phyloP scores from a whole-genome alignment of 2,888 invertebrate genomes.

The Diarsia brunnea region DNA sequence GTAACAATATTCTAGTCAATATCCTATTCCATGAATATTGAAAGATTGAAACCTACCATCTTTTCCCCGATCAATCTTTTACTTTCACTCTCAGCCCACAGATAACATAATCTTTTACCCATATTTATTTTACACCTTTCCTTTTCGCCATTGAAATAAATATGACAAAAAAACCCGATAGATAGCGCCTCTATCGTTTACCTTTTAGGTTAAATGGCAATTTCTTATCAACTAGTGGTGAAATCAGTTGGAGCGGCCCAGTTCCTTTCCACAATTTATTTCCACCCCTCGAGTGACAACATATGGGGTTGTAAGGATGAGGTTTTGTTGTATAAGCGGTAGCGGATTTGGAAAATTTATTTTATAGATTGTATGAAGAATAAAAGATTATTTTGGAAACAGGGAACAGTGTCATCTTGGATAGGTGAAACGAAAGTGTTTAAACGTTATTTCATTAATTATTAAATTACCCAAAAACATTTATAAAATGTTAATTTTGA shows the following conservation, averaged over 20 bases:
- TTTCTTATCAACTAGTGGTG: constrained; percentile 68
- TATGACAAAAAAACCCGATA: constrained; percentile 50
- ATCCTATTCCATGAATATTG: constrained; percentile 37
- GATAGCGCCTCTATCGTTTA: constrained; percentile 47
- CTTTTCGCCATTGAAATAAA: constrained; percentile 52
- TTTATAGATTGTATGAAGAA: too few relatives aligned
- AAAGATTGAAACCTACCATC: constrained; percentile 30
- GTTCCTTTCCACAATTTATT: constrained; percentile 78
- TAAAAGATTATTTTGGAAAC: too few relatives aligned
- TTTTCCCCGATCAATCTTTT: constrained; percentile 44
- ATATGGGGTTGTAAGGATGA: constrained; percentile 71
- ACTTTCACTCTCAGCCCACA: constrained; percentile 3
- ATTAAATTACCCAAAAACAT: too few relatives aligned
- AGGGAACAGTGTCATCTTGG: too few relatives aligned
- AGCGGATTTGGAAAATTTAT: constrained; percentile 48
- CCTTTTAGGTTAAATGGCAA: constrained; percentile 66
- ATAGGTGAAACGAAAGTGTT: too few relatives aligned
- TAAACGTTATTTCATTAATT: too few relatives aligned
- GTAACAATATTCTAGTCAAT: constrained; percentile 4
- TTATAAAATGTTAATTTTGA: too few relatives aligned
- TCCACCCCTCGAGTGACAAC: constrained; percentile 73
- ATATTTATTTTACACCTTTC: constrained; percentile 20
- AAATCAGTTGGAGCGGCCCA: constrained; percentile 68
- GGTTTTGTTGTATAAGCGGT: constrained; percentile 7
- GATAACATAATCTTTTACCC: constrained; percentile 35